Evolutionary conservation across 2,113 vertebrate genomes (phyloP).

Genomic region (Channa argus): DNA sequence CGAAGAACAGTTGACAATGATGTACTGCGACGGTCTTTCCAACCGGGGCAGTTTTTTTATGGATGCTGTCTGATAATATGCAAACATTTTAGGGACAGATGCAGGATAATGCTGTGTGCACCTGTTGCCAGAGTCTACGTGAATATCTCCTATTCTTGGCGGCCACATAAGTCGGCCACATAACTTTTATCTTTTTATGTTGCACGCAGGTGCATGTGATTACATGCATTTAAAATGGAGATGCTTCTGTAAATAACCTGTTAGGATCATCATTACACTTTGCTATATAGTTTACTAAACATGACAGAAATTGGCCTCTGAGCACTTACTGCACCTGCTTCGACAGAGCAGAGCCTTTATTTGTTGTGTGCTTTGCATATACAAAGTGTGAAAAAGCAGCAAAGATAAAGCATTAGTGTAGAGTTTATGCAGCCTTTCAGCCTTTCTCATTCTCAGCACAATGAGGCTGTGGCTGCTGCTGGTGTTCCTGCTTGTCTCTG

Average conservation of each 20-base stretch:
- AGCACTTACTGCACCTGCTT: constrained; percentile 6
- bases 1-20: neutral
- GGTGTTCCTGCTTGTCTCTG: constrained; percentile 50
- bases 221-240: neutral
- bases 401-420: constrained; percentile 50
- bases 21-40: neutral
- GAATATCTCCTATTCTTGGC: too few species aligned
- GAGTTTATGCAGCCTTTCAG: neutral
- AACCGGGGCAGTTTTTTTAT: neutral
- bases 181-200: neutral
- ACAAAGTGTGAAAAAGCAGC: constrained; percentile 52
- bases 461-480: constrained; percentile 66
- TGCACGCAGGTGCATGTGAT: neutral
- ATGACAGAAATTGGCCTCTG: neutral
- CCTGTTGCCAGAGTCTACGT: too few species aligned
- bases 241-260: neutral
- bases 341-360: constrained; percentile 3
- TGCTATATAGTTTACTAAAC: neutral
- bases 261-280: neutral
- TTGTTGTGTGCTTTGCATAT: constrained; percentile 56
- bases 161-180: too few species aligned
- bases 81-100: constrained; percentile 27
- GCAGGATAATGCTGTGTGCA: too few species aligned
- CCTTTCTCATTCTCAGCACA: constrained; percentile 23
- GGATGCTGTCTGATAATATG: constrained; percentile 57